Percentiles rank a stretch among this genome's conserved stretches.
Conservation (phyloP, 2,888 invertebrate species). For the Melanotus villosus region DNA sequence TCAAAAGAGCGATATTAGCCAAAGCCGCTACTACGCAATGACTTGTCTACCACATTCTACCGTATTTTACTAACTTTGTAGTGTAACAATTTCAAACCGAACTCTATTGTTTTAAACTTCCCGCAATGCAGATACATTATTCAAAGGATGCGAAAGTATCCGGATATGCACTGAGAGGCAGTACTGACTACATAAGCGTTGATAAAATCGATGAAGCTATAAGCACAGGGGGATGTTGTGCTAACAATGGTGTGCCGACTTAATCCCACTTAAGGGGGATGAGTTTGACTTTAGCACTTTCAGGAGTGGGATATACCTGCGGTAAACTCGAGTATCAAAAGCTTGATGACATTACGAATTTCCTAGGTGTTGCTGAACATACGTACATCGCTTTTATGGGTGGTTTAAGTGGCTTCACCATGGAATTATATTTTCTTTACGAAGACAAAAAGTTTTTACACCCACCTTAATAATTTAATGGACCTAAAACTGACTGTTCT, state of each 20-base stretch:
- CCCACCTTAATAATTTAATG: too few species aligned
- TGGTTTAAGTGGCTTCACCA: too few species aligned
- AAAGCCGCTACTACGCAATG: slow-evolving; percentile 16
- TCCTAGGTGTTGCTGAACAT: neutral
- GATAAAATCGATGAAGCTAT: slow-evolving; percentile 32
- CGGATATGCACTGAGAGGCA: slow-evolving; percentile 22
- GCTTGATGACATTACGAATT: neutral
- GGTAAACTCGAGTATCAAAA: neutral
- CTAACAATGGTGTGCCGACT: slow-evolving; percentile 18
- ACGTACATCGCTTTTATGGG: too few species aligned
- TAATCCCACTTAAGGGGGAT: slow-evolving; percentile 28
- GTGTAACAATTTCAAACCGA: neutral
- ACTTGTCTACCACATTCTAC: neutral
- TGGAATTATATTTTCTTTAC: too few species aligned
- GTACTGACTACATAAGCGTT: slow-evolving; percentile 15
- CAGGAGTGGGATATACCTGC: slow-evolving; percentile 9
- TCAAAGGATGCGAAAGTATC: slow-evolving; percentile 14
- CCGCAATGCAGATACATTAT: slow-evolving; percentile 27
- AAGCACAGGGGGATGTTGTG: slow-evolving; percentile 15
- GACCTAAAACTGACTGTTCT: too few species aligned
- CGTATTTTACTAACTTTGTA: slow-evolving; percentile 14
- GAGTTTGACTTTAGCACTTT: neutral
- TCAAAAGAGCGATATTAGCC: slow-evolving; percentile 19
- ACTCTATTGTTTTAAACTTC: slow-evolving; percentile 19
- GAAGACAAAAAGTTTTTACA: too few species aligned